phyloP scores from a whole-genome alignment of 2,113 vertebrate species.

The Genyomyrus donnyi region DNA sequence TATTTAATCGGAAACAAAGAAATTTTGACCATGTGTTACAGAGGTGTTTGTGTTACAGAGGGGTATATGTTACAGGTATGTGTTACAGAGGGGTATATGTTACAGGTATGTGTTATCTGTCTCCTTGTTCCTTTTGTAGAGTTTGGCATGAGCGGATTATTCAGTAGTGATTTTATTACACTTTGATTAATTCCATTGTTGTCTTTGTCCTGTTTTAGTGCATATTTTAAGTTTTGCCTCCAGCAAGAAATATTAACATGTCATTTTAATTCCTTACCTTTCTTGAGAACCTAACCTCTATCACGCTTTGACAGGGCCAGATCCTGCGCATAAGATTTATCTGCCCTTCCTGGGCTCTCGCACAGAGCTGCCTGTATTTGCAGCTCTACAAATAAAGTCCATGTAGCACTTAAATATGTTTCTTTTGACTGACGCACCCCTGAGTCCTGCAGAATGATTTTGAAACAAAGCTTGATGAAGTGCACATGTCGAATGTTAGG shows the following conservation, averaged over 20 bases:
- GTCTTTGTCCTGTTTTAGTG: slow-evolving; percentile 36
- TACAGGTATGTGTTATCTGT: slow-evolving; percentile 16
- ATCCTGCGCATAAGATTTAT: slow-evolving; percentile 8
- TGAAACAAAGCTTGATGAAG: slow-evolving; percentile 34
- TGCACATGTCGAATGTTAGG: slow-evolving; percentile 14
- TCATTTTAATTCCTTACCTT: slow-evolving; percentile 30
- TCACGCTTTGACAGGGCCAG: slow-evolving; percentile 9
- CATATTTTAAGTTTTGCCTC: neutral
- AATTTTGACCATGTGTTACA: slow-evolving; percentile 49
- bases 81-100: slow-evolving; percentile 4
- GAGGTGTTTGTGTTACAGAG: slow-evolving; percentile 39
- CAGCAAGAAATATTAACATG: slow-evolving; percentile 27
- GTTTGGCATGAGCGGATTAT: slow-evolving; percentile 36
- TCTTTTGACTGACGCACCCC: slow-evolving; percentile 28
- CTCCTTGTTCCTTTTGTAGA: slow-evolving; percentile 35
- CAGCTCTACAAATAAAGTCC: slow-evolving; percentile 42
- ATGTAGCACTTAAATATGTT: slow-evolving; percentile 28
- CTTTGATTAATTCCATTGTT: slow-evolving; percentile 25
- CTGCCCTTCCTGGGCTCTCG: slow-evolving; percentile 11
- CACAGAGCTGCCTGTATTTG: slow-evolving; percentile 37
- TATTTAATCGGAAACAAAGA: slow-evolving; percentile 58
- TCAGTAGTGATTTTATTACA: slow-evolving; percentile 32
- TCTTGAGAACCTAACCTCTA: slow-evolving; percentile 34
- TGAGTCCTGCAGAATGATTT: slow-evolving; percentile 28
- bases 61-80: neutral